A percentile compares a stretch with the other conserved stretches of the same genome.
Conservation (phyloP, 2,113 vertebrate genomes). For the Synodontis membranacea region DNA sequence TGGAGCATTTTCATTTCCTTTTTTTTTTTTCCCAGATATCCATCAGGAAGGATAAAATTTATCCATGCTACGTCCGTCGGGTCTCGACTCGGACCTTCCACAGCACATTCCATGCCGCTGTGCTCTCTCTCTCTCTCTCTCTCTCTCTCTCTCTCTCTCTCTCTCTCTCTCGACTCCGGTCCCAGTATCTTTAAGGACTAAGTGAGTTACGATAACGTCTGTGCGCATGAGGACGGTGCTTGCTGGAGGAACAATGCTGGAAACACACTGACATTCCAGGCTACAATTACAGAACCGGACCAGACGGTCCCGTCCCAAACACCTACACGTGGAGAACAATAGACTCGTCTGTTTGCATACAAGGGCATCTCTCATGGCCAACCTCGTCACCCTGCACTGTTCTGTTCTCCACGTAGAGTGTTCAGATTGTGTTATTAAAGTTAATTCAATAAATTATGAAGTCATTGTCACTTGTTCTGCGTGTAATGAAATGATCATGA, state of each 20-base stretch:
- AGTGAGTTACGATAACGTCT: slow-evolving; percentile 65
- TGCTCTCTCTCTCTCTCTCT: too few species aligned
- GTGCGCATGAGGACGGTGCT: slow-evolving; percentile 53
- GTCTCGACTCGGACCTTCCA: slow-evolving; percentile 30
- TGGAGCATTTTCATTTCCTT: neutral
- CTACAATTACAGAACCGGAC: slow-evolving; percentile 70
- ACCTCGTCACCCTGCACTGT: slow-evolving; percentile 57
- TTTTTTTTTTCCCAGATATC: neutral
- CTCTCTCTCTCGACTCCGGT: neutral
- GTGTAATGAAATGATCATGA: slow-evolving; percentile 58
- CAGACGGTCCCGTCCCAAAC: slow-evolving; percentile 73
- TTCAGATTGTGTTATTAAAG: slow-evolving; percentile 72
- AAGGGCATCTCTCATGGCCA: slow-evolving; percentile 67
- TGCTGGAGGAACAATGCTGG: slow-evolving; percentile 69
- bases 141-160: too few species aligned
- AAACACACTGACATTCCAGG: slow-evolving; percentile 72
- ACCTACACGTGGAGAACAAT: slow-evolving; percentile 74
- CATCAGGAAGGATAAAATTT: neutral
- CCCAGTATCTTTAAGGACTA: slow-evolving; percentile 55
- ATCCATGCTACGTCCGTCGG: neutral
- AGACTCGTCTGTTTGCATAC: slow-evolving; percentile 67
- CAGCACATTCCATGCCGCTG: neutral
- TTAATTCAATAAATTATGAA: slow-evolving; percentile 69
- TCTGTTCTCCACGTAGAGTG: slow-evolving; percentile 53
- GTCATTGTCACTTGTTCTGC: slow-evolving; percentile 60